These are phyloP conservation scores for Litoditis marina DNA, from an alignment of 2,888 invertebrate genomes.

Conservation along the genomic window DNA sequence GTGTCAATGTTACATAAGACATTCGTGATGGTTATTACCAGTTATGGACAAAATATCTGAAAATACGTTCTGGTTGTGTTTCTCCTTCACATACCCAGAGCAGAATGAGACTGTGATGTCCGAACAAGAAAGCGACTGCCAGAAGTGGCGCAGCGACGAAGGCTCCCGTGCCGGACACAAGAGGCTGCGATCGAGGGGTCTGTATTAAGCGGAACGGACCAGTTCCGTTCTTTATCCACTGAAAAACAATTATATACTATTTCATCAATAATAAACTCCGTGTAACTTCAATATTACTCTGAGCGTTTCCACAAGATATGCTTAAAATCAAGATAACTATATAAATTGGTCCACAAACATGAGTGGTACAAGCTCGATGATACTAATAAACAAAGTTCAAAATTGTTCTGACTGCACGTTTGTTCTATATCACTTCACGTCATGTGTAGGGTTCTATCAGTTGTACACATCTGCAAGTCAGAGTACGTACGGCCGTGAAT, in stretches of 20 bases:
- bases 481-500: too few species aligned
- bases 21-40: too few species aligned
- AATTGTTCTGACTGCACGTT: too few species aligned
- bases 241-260: conserved; percentile 2
- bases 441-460: too few species aligned
- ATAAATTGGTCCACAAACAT: not conserved
- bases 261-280: not conserved
- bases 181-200: conserved; percentile 64
- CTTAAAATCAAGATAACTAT: too few species aligned
- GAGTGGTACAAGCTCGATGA: too few species aligned
- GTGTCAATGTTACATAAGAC: too few species aligned
- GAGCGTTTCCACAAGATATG: not conserved
- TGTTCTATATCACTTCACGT: too few species aligned
- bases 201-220: conserved; percentile 30
- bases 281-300: not conserved
- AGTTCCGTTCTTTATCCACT: conserved; percentile 28
- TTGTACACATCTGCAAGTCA: too few species aligned
- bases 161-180: conserved; percentile 83
- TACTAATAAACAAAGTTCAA: too few species aligned
- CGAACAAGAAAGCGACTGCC: conserved; percentile 31
- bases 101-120: conserved; percentile 27
- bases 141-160: conserved; percentile 75
- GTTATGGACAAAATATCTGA: too few species aligned
- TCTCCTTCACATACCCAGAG: conserved; percentile 24
- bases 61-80: too few species aligned